Percentiles rank a stretch among this genome's conserved stretches.
Evolutionary conservation across 2,113 vertebrate species (phyloP).

Genomic region (Sceloporus undulatus): DNA sequence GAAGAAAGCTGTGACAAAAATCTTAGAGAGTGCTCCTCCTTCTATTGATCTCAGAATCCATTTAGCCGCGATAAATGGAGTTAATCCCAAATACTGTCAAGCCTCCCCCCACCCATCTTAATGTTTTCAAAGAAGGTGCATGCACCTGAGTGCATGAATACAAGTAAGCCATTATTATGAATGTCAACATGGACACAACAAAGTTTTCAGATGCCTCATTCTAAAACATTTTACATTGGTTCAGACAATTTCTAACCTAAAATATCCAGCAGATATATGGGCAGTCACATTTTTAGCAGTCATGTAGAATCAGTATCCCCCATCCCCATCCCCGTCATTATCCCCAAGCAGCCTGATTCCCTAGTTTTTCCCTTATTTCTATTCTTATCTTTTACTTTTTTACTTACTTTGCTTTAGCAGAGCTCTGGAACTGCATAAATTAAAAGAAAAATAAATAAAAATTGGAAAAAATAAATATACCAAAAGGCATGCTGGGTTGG

Average conservation of each 20-base stretch:
- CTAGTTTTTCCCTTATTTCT: no score
- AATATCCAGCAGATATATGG: background rate
- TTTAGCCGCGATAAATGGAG: background rate
- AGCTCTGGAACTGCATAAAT: no score
- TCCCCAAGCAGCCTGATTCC: no score
- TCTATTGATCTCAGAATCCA: conserved; percentile 12
- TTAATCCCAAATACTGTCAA: background rate
- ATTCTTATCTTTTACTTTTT: no score
- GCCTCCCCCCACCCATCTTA: background rate
- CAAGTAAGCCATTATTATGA: background rate
- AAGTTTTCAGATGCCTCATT: background rate
- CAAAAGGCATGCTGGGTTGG: no score
- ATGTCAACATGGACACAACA: background rate
- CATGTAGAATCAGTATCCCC: no score
- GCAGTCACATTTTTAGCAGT: no score
- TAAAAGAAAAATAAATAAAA: no score
- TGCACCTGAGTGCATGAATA: no score
- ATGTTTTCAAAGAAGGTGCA: conserved; percentile 2
- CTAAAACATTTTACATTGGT: background rate
- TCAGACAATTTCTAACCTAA: background rate
- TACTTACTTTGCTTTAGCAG: no score
- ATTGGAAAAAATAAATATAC: no score
- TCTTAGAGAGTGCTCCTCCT: background rate
- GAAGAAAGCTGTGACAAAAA: background rate
- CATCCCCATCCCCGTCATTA: no score